Percentiles rank a stretch among this genome's conserved stretches.
phyloP scores from a whole-genome alignment of 2,797 vertebrate species.

The Onychomys torridus region DNA sequence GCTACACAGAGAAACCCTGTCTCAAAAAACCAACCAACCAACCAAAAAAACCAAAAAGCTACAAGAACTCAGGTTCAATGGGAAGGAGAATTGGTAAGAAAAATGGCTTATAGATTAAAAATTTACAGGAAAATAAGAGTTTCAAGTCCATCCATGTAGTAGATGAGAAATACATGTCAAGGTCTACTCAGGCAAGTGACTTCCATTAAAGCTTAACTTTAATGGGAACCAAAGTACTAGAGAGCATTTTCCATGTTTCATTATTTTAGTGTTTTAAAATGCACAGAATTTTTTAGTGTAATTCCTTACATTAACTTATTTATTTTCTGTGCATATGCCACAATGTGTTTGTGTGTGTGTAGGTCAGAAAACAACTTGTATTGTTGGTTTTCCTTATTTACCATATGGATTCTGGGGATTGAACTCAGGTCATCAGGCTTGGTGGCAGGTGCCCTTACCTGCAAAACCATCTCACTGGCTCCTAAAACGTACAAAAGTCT shows the following conservation, averaged over 20 bases:
- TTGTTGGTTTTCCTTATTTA: background rate
- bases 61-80: background rate
- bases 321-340: background rate
- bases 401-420: background rate
- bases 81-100: background rate
- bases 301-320: background rate
- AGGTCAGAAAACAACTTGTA: background rate
- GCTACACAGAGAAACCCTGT: background rate
- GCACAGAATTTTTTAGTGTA: background rate
- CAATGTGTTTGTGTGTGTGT: background rate
- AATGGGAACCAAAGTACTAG: background rate
- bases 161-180: background rate
- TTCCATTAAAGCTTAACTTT: background rate
- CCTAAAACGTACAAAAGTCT: background rate
- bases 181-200: background rate
- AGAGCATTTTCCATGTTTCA: background rate
- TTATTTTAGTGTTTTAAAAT: conserved; percentile 17
- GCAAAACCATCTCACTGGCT: background rate
- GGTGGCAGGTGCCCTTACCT: background rate
- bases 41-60: background rate
- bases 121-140: background rate
- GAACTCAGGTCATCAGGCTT: background rate
- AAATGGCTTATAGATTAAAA: background rate
- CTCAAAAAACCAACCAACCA: background rate
- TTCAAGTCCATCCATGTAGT: background rate